Evolutionary conservation across 1,140 invertebrate genomes (phyloP).

Genomic region (Eriosoma lanigerum): DNA sequence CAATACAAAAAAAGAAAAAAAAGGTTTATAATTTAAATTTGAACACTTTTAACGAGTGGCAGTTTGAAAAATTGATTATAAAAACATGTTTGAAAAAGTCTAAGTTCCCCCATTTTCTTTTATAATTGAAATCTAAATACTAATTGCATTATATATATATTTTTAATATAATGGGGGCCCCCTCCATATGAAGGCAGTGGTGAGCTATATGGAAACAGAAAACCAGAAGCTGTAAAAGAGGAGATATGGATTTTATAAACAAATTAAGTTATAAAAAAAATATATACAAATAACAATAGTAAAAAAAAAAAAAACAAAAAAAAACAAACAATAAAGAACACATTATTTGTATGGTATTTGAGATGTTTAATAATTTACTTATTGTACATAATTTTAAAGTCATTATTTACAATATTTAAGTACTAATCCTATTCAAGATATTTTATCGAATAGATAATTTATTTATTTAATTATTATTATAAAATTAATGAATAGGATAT

Average conservation of each 20-base stretch:
- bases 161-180: constrained; percentile 33
- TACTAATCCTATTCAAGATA: constrained; percentile 33
- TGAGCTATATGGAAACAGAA: constrained; percentile 5
- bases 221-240: not conserved
- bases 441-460: constrained; percentile 4
- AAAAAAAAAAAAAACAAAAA: constrained; percentile 24
- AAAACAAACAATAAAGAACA: constrained; percentile 48
- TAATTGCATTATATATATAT: not conserved
- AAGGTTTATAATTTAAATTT: constrained; percentile 44
- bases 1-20: constrained; percentile 44
- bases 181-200: constrained; percentile 39
- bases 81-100: constrained; percentile 37
- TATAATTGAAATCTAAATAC: not conserved
- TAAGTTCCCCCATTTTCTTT: constrained; percentile 31
- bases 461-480: constrained; percentile 35
- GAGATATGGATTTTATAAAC: constrained; percentile 10
- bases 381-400: constrained; percentile 30
- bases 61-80: constrained; percentile 47
- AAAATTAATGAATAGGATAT: constrained; percentile 25
- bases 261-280: not conserved
- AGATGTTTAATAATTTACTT: constrained; percentile 5
- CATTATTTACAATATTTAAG: constrained; percentile 49
- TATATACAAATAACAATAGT: constrained; percentile 18
- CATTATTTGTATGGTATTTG: constrained; percentile 48
- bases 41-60: constrained; percentile 52